These are phyloP conservation scores for Enteromius unitaeniatus DNA, from an alignment of 2,797 vertebrate species.

Conservation along the genomic window DNA sequence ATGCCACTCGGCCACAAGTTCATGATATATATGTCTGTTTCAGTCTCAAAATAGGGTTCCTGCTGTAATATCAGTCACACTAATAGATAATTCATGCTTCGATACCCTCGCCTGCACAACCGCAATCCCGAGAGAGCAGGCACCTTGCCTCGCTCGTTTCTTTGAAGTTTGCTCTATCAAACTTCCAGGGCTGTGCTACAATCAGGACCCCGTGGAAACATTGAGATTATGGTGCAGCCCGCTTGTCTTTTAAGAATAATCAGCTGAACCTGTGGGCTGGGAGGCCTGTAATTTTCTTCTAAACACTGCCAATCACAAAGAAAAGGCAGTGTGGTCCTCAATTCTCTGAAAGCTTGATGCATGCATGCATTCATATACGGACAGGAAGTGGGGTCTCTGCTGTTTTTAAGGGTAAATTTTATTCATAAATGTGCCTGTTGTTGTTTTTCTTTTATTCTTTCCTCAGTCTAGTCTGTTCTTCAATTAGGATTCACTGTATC, in stretches of 20 bases:
- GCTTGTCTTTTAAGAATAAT: constrained; percentile 72
- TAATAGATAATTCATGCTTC: constrained; percentile 64
- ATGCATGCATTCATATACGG: constrained; percentile 14
- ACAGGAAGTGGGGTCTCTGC: not conserved
- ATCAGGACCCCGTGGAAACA: constrained; percentile 68
- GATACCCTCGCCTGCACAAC: constrained; percentile 57
- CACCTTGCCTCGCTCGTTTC: constrained; percentile 56
- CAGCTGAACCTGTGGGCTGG: constrained; percentile 69
- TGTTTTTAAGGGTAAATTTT: not conserved
- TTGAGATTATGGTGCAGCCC: constrained; percentile 68
- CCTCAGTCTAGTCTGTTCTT: constrained; percentile 6
- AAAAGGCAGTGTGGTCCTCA: constrained; percentile 34
- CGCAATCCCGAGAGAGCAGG: constrained; percentile 55
- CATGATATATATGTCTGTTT: constrained; percentile 66
- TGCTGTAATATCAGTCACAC: constrained; percentile 66
- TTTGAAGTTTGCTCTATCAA: constrained; percentile 72
- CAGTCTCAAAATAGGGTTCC: constrained; percentile 58
- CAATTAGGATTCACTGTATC: constrained; percentile 53
- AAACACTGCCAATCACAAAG: constrained; percentile 61
- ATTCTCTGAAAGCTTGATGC: constrained; percentile 12
- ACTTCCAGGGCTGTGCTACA: constrained; percentile 67
- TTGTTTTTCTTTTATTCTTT: constrained; percentile 1
- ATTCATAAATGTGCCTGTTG: not conserved
- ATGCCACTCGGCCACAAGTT: constrained; percentile 51
- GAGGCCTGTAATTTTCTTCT: constrained; percentile 68